These are phyloP conservation scores for Drosophila trapezifrons DNA, from an alignment of 1,140 invertebrate species.

Conservation along the genomic window DNA sequence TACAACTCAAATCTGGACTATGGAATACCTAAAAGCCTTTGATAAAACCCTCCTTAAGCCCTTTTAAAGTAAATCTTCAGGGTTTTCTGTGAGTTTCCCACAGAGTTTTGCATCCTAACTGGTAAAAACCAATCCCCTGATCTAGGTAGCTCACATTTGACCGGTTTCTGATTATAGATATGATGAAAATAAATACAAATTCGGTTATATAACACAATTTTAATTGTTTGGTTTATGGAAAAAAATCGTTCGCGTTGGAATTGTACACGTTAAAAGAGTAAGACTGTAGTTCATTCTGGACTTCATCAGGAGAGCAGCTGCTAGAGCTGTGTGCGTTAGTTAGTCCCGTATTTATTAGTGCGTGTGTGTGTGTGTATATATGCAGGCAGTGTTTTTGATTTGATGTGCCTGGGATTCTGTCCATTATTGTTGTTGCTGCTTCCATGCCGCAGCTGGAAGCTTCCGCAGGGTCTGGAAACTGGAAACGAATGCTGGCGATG, in stretches of 20 bases:
- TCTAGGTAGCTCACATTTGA: background rate
- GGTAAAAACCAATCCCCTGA: background rate
- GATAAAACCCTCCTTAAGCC: background rate
- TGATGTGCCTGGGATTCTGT: conserved; percentile 2
- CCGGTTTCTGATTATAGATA: background rate
- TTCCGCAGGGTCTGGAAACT: conserved; percentile 33
- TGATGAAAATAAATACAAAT: no score
- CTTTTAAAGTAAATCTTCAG: background rate
- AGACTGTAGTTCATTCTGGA: conserved; percentile 20
- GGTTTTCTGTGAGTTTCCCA: background rate
- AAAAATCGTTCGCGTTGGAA: no score
- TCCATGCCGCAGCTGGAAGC: conserved; percentile 33
- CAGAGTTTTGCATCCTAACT: background rate
- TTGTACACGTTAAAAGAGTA: background rate
- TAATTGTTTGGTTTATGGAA: no score
- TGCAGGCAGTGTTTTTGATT: conserved; percentile 22
- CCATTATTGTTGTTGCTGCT: conserved; percentile 10
- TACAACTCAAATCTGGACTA: no score
- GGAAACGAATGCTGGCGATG: conserved; percentile 31
- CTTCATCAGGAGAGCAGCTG: conserved; percentile 5
- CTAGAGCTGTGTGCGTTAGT: conserved; percentile 14
- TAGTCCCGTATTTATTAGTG: conserved; percentile 8
- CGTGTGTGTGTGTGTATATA: background rate
- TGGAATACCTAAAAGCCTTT: no score
- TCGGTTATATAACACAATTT: no score